These are phyloP conservation scores for Aphelinus atriplicis DNA, from an alignment of 1,140 invertebrate species.

Conservation along the genomic window DNA sequence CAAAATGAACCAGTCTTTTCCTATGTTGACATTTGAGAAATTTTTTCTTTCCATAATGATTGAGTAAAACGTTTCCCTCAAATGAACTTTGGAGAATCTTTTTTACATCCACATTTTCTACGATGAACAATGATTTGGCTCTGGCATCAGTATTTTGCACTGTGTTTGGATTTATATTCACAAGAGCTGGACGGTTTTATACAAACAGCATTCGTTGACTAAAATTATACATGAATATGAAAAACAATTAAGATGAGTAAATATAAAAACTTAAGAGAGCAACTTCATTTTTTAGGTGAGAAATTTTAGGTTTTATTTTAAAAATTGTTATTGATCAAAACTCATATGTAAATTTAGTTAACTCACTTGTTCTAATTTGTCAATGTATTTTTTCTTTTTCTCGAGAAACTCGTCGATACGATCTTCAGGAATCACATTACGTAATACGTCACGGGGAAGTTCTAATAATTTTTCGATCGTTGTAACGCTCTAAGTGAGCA, in stretches of 20 bases:
- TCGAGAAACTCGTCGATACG: background rate
- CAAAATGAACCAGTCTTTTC: background rate
- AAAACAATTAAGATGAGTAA: conserved; percentile 1
- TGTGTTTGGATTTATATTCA: background rate
- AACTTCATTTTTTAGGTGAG: background rate
- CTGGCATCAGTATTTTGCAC: background rate
- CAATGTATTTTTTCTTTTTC: background rate
- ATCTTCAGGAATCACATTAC: background rate
- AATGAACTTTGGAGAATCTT: background rate
- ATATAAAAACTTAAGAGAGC: background rate
- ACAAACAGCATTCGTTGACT: too few relatives aligned
- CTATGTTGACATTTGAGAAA: background rate
- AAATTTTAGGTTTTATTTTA: background rate
- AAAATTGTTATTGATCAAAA: background rate
- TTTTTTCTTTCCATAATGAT: background rate
- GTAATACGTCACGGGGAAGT: background rate
- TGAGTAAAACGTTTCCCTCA: conserved; percentile 1
- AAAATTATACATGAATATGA: too few relatives aligned
- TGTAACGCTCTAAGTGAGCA: background rate
- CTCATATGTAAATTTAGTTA: background rate
- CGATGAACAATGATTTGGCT: background rate
- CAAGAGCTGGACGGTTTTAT: too few relatives aligned
- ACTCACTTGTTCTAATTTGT: background rate
- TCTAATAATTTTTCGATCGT: background rate
- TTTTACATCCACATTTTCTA: background rate